A percentile compares a stretch with the other conserved stretches of the same genome.
phyloP scores from a whole-genome alignment of 2,888 invertebrate species.

The Ornithoptera alexandrae region DNA sequence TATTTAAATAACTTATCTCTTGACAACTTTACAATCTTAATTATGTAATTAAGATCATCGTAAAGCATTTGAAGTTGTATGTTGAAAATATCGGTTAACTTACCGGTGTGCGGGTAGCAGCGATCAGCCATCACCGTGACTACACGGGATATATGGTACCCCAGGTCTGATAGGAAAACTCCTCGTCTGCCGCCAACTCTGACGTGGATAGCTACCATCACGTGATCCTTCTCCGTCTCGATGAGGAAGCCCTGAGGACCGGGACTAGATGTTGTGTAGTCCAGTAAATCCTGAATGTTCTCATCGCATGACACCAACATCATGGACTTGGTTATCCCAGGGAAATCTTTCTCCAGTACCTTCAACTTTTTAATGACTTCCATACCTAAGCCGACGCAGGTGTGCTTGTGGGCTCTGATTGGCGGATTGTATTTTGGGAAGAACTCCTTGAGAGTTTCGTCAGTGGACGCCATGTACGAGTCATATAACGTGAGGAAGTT shows the following conservation, averaged over 20 bases:
- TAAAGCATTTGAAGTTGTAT: background rate
- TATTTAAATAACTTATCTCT: too few relatives aligned
- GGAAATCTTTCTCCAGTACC: conserved; percentile 81
- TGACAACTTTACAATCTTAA: too few relatives aligned
- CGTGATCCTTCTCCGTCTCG: conserved; percentile 92
- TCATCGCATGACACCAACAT: conserved; percentile 94
- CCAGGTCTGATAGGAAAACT: conserved; percentile 90
- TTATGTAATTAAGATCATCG: too few relatives aligned
- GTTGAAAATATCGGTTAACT: conserved; percentile 33
- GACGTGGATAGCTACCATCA: conserved; percentile 88
- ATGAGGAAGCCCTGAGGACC: conserved; percentile 81
- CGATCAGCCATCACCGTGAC: conserved; percentile 93
- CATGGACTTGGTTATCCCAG: conserved; percentile 84
- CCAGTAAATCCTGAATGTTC: conserved; percentile 83
- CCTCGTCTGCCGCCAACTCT: conserved; percentile 87
- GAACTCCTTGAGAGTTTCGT: conserved; percentile 85
- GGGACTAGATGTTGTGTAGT: conserved; percentile 82
- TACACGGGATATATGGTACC: conserved; percentile 93
- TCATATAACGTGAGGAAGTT: conserved; percentile 88
- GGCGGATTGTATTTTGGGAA: conserved; percentile 90
- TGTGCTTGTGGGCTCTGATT: conserved; percentile 90
- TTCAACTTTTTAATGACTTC: conserved; percentile 87
- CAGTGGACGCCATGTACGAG: conserved; percentile 83
- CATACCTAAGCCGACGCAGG: conserved; percentile 93
- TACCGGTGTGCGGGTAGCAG: conserved; percentile 93